Evolutionary conservation across 2,888 invertebrate species (phyloP).

Genomic region (Diadegma fenestrale): DNA sequence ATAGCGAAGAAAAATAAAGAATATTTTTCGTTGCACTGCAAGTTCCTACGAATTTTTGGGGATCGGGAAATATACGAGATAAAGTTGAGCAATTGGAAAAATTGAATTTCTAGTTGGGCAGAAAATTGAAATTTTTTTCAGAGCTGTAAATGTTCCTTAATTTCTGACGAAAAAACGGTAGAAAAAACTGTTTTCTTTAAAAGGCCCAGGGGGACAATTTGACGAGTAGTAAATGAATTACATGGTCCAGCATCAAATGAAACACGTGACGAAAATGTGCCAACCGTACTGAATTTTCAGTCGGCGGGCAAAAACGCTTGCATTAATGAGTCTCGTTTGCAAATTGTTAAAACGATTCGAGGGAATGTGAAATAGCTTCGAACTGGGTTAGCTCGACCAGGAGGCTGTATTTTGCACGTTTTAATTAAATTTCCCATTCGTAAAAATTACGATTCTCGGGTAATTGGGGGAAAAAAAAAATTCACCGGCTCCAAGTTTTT

Average conservation of each 20-base stretch:
- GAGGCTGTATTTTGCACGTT: neutral
- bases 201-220: neutral
- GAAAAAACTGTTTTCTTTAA: neutral
- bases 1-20: too few relatives aligned
- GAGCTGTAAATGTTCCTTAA: too few relatives aligned
- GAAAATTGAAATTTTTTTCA: neutral
- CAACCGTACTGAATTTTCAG: neutral
- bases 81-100: neutral
- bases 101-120: neutral
- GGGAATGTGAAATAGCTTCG: neutral
- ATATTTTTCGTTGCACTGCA: neutral
- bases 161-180: neutral
- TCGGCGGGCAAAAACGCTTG: neutral
- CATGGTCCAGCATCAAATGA: constrained; percentile 24
- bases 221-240: neutral
- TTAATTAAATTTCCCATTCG: constrained; percentile 23
- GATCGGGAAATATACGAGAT: neutral
- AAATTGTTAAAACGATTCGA: constrained; percentile 12
- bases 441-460: neutral
- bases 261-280: constrained; percentile 2
- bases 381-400: neutral
- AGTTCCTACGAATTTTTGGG: neutral
- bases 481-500: neutral
- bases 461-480: neutral
- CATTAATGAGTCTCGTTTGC: constrained; percentile 10